Evolutionary conservation across 2,113 vertebrate genomes (phyloP).

Genomic region (Raphicerus campestris): DNA sequence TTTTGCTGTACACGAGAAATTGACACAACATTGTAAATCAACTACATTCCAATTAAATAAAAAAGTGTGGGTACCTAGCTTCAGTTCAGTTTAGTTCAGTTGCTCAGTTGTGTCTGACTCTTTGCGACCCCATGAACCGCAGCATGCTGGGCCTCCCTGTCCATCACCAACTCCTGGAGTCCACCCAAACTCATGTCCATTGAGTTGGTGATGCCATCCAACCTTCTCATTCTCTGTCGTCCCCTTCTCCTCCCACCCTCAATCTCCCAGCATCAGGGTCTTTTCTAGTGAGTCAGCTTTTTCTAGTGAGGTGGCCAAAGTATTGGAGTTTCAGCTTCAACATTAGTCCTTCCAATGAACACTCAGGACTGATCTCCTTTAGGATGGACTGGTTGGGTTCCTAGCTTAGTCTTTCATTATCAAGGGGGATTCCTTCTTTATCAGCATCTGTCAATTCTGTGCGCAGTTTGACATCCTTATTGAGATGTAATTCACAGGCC

Average conservation of each 20-base stretch:
- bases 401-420: not conserved
- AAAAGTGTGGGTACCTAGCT: not conserved
- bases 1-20: not conserved
- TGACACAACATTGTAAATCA: not conserved
- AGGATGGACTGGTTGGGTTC: not conserved
- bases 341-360: not conserved
- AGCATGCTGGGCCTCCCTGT: not conserved
- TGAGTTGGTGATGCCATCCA: not conserved
- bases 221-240: not conserved
- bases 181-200: not conserved
- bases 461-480: not conserved
- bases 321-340: not conserved
- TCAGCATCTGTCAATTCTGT: not conserved
- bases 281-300: not conserved
- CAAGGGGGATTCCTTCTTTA: not conserved
- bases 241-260: not conserved
- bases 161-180: not conserved
- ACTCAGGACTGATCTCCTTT: not conserved
- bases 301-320: not conserved
- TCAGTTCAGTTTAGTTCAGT: not conserved
- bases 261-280: not conserved
- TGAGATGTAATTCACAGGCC: not conserved
- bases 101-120: not conserved
- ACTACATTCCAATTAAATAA: too few relatives aligned
- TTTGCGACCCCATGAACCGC: not conserved